These are phyloP conservation scores for Hydrozoanthus tunicans DNA, from an alignment of 64 coral and sea anemone species.

Conservation along the genomic window DNA sequence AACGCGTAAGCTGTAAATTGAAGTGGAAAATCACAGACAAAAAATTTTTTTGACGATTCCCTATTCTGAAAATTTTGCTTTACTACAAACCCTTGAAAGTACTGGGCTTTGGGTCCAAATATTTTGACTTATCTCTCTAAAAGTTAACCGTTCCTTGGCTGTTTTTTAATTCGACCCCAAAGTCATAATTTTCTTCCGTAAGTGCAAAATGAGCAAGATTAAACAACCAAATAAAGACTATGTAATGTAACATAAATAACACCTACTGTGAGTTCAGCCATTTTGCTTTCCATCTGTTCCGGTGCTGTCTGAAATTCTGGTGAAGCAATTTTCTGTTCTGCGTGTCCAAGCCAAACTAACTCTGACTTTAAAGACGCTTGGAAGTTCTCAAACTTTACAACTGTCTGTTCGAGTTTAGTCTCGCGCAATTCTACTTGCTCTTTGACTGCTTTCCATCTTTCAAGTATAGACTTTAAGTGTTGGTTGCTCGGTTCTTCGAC, in stretches of 20 bases:
- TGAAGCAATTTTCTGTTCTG: conserved; percentile 61
- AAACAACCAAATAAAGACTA: neutral
- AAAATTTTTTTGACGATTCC: no score
- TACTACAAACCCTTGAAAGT: no score
- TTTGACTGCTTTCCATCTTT: conserved; percentile 73
- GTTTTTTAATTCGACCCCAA: no score
- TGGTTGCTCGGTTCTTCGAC: conserved; percentile 66
- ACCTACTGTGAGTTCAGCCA: conserved; percentile 88
- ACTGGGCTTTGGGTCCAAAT: no score
- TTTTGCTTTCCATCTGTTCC: conserved; percentile 72
- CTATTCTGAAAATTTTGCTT: no score
- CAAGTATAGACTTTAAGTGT: conserved; percentile 57
- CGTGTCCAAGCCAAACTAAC: conserved; percentile 69
- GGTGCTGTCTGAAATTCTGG: conserved; percentile 27
- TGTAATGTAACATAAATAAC: neutral
- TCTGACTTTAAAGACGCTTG: conserved; percentile 70
- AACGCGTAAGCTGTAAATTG: no score
- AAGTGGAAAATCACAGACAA: no score
- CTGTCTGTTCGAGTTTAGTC: conserved; percentile 55
- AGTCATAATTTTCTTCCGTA: no score
- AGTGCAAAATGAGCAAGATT: neutral
- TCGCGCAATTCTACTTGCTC: conserved; percentile 69
- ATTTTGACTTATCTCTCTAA: no score
- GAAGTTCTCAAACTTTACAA: conserved; percentile 73
- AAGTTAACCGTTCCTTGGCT: no score